Percentiles rank a stretch among this genome's conserved stretches.
phyloP scores from a whole-genome alignment of 2,797 vertebrate genomes.

The Carcharodon carcharias region DNA sequence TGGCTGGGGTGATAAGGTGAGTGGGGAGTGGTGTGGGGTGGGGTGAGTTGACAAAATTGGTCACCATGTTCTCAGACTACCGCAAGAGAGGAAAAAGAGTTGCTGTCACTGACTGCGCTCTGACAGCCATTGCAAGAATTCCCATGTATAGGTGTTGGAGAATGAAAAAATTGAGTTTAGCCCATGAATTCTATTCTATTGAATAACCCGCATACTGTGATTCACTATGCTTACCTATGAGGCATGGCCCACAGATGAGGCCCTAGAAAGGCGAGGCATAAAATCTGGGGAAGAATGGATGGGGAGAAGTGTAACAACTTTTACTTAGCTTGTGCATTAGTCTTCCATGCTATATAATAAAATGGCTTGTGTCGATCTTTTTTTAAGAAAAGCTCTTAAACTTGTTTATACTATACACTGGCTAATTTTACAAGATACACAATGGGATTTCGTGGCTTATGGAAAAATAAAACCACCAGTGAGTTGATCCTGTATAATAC shows the following conservation, averaged over 20 bases:
- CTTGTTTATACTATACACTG: neutral
- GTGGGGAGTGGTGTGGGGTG: neutral
- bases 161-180: neutral
- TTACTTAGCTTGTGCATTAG: neutral
- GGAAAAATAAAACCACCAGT: conserved; percentile 27
- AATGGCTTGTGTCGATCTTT: neutral
- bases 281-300: neutral
- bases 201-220: neutral
- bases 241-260: neutral
- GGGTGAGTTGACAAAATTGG: neutral
- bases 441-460: neutral
- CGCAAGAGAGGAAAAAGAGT: neutral
- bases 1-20: neutral
- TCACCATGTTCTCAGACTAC: neutral
- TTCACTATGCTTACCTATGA: neutral
- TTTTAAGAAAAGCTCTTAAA: neutral
- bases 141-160: neutral
- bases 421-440: conserved; percentile 5
- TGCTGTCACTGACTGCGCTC: neutral
- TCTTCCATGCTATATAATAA: neutral
- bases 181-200: no score
- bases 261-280: neutral
- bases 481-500: neutral
- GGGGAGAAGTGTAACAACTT: neutral
- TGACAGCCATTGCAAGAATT: neutral